Conservation (phyloP, 2,113 vertebrate genomes). For the Cololabis saira region DNA sequence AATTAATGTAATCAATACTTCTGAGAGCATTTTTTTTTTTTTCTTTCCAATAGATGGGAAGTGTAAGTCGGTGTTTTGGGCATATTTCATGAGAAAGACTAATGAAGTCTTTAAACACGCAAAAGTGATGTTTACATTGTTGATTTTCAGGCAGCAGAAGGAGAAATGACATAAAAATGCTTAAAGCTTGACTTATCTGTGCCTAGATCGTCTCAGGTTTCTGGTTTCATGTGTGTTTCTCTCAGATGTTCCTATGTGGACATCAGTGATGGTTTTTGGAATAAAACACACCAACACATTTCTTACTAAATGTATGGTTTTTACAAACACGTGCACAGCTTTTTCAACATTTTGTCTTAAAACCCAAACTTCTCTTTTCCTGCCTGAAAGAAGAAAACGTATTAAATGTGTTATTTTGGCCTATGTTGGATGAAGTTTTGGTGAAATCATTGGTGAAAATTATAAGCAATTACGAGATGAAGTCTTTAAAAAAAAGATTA, state of each 20-base stretch:
- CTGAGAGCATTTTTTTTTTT: background rate
- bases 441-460: no score
- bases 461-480: background rate
- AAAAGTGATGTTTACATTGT: slow-evolving; percentile 32
- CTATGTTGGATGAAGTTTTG: background rate
- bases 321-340: no score
- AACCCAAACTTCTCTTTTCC: background rate
- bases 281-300: background rate
- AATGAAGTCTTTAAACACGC: slow-evolving; percentile 5
- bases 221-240: slow-evolving; percentile 1
- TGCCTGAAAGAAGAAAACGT: slow-evolving; percentile 3
- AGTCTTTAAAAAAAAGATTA: slow-evolving; percentile 30
- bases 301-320: no score
- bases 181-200: slow-evolving; percentile 4
- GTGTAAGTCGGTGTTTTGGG: background rate
- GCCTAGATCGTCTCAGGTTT: slow-evolving; percentile 27
- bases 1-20: background rate
- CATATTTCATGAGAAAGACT: background rate
- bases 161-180: background rate
- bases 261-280: background rate
- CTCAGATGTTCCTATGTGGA: slow-evolving; percentile 22
- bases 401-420: slow-evolving; percentile 15
- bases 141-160: slow-evolving; percentile 4
- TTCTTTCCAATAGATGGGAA: background rate
- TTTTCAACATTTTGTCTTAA: no score